These are phyloP conservation scores for Kobus ellipsiprymnus DNA, from an alignment of 2,113 vertebrate genomes.

Conservation along the genomic window DNA sequence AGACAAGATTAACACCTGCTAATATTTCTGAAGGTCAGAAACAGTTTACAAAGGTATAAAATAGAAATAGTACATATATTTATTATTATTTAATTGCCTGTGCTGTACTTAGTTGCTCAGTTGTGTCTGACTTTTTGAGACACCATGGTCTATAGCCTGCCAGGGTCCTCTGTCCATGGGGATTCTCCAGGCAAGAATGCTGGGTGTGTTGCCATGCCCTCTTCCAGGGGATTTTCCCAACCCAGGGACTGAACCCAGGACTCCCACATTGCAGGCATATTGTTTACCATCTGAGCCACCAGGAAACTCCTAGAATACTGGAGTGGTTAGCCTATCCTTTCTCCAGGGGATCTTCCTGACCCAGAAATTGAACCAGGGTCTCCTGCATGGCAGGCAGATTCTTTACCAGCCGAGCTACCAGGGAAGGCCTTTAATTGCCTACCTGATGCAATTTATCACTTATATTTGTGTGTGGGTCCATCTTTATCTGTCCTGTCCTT, in stretches of 20 bases:
- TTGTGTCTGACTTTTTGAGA: neutral
- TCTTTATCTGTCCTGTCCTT: neutral
- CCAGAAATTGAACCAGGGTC: neutral
- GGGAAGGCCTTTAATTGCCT: neutral
- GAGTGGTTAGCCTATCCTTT: neutral
- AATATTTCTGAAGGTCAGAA: neutral
- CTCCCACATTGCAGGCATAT: neutral
- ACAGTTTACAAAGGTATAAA: neutral
- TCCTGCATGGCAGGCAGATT: neutral
- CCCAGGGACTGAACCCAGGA: neutral
- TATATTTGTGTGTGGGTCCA: neutral
- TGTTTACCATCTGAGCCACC: neutral
- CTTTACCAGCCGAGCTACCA: neutral
- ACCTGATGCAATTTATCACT: neutral
- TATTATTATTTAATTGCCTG: neutral
- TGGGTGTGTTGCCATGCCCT: neutral
- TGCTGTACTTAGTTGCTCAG: neutral
- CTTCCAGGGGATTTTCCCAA: neutral
- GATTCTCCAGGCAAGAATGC: neutral
- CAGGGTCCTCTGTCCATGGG: neutral
- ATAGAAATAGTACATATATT: neutral
- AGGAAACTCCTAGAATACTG: neutral
- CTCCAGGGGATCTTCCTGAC: neutral
- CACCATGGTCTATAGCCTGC: neutral
- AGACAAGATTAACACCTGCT: neutral